A percentile compares a stretch with the other conserved stretches of the same genome.
Conservation (phyloP, 2,797 vertebrate species). For the Propithecus deckenii region DNA sequence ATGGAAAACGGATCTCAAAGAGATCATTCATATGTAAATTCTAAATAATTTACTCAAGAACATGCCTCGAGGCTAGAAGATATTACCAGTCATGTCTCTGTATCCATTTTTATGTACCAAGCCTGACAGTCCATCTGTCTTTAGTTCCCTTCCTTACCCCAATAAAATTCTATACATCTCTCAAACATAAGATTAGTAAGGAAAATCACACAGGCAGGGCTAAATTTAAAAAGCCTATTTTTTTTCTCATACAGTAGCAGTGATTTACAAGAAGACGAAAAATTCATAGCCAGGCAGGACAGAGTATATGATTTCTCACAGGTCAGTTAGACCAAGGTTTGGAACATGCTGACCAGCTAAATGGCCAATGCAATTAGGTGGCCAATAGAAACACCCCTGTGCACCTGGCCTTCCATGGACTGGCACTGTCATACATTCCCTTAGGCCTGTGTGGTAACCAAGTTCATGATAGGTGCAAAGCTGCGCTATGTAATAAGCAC, state of each 20-base stretch:
- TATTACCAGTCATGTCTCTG: neutral
- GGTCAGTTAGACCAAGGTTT: neutral
- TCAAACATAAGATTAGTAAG: slow-evolving; percentile 9
- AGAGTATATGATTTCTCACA: neutral
- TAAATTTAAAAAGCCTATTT: neutral
- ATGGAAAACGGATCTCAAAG: slow-evolving; percentile 32
- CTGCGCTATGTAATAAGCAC: neutral
- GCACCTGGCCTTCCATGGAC: neutral
- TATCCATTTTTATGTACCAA: neutral
- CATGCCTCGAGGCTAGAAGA: slow-evolving; percentile 4
- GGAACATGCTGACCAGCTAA: neutral
- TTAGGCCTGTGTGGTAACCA: neutral
- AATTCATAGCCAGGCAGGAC: neutral
- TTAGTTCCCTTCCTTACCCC: neutral
- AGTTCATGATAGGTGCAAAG: neutral
- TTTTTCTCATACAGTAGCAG: neutral
- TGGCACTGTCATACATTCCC: neutral
- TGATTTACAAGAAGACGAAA: slow-evolving; percentile 31
- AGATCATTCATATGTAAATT: slow-evolving; percentile 54
- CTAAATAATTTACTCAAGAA: slow-evolving; percentile 53
- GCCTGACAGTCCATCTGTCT: slow-evolving; percentile 5
- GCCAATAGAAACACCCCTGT: neutral
- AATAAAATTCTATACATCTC: neutral
- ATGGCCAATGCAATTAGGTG: neutral
- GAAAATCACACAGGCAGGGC: neutral